Percentiles rank a stretch among this genome's conserved stretches.
These are phyloP conservation scores for Scaptodrosophila latifasciaeformis DNA, from an alignment of 2,888 invertebrate genomes.

Conservation along the genomic window DNA sequence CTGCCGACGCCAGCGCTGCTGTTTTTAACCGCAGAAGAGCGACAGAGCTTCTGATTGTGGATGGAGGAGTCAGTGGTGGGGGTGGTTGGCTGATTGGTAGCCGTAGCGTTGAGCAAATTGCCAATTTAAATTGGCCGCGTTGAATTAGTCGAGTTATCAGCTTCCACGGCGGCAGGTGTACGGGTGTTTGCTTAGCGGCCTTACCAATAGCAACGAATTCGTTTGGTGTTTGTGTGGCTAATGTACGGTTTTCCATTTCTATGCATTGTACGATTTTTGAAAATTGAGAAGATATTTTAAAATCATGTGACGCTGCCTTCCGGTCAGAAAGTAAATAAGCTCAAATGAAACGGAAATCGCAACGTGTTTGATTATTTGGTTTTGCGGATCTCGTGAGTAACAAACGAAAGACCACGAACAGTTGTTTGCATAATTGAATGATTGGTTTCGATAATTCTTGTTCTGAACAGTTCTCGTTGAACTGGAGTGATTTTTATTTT, in stretches of 20 bases:
- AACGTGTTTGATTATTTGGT: constrained; percentile 36
- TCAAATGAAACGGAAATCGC: constrained; percentile 39
- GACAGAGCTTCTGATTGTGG: too few relatives aligned
- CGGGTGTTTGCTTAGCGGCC: constrained; percentile 26
- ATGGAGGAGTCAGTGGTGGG: too few relatives aligned
- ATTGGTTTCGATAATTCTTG: not conserved
- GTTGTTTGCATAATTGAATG: constrained; percentile 16
- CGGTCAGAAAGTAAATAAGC: not conserved
- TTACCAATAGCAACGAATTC: constrained; percentile 1
- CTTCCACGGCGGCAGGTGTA: constrained; percentile 70
- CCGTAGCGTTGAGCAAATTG: constrained; percentile 61
- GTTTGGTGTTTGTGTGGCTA: constrained; percentile 3
- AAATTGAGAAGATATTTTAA: not conserved
- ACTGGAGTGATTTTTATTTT: too few relatives aligned
- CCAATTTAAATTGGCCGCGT: constrained; percentile 73
- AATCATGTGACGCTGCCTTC: not conserved
- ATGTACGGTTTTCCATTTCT: too few relatives aligned
- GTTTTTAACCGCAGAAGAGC: constrained; percentile 15
- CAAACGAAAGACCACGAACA: constrained; percentile 8
- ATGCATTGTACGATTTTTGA: constrained; percentile 3
- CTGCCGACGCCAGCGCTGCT: constrained; percentile 8
- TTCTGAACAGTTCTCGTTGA: not conserved
- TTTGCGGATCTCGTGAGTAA: not conserved
- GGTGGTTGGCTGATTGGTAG: constrained; percentile 16
- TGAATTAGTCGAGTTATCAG: constrained; percentile 74